Evolutionary conservation across 1,140 invertebrate genomes (phyloP).

Genomic region (Archegozetes longisetosus): DNA sequence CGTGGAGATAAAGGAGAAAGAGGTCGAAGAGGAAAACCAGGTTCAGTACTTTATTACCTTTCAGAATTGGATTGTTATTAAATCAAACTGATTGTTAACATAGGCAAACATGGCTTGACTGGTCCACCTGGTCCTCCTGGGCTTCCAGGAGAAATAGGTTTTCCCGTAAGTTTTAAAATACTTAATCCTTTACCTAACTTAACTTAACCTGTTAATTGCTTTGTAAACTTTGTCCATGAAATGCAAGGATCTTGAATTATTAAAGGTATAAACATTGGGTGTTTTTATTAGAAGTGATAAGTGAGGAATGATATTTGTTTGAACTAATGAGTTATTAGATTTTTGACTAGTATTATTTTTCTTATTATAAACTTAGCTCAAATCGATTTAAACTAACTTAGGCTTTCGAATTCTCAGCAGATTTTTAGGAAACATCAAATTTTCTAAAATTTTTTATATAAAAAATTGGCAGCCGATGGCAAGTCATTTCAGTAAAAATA

Average conservation of each 20-base stretch:
- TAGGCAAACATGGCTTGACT: conserved; percentile 18
- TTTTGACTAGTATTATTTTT: no score
- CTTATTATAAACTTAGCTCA: no score
- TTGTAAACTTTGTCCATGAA: background rate
- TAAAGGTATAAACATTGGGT: conserved; percentile 1
- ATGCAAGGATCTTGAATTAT: conserved; percentile 1
- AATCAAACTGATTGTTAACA: conserved; percentile 4
- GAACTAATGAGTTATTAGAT: no score
- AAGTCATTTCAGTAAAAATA: no score
- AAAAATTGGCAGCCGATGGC: no score
- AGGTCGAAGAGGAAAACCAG: conserved; percentile 19
- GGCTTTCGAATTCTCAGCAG: no score
- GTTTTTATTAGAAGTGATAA: background rate
- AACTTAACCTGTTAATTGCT: background rate
- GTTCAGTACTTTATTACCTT: background rate
- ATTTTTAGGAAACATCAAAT: no score
- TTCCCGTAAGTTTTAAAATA: conserved; percentile 1
- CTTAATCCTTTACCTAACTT: background rate
- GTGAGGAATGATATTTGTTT: no score
- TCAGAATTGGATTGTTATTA: background rate
- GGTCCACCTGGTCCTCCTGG: conserved; percentile 16
- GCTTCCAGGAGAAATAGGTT: conserved; percentile 6
- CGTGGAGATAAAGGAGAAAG: conserved; percentile 21
- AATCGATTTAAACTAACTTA: no score
- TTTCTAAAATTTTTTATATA: no score